Percentiles rank a stretch among this genome's conserved stretches.
Conservation (phyloP, 30 jellyfish, hydroid and myxozoan genomes). For the Cassiopea andromeda region DNA sequence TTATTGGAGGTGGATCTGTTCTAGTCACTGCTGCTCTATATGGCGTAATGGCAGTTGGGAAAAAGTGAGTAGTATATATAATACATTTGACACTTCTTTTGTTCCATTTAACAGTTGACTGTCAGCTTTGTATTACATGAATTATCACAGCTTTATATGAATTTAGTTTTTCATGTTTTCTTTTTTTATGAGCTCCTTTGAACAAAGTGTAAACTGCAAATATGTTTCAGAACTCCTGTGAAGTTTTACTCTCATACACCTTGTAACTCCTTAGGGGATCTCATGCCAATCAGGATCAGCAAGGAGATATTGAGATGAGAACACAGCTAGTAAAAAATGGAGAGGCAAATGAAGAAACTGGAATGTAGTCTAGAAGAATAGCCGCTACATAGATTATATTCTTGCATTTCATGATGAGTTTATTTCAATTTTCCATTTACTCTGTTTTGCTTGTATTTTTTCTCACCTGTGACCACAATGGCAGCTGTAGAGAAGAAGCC, state of each 20-base stretch:
- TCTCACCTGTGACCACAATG: not conserved
- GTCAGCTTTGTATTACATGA: no score
- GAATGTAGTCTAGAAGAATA: not conserved
- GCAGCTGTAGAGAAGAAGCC: not conserved
- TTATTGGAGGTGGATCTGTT: conserved; percentile 87
- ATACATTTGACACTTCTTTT: not conserved
- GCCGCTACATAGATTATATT: not conserved
- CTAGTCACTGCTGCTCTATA: conserved; percentile 88
- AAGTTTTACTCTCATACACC: no score
- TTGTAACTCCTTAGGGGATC: conserved; percentile 56
- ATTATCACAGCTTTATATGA: no score
- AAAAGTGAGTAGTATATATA: conserved; percentile 54
- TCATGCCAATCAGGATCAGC: conserved; percentile 22
- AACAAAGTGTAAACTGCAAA: no score
- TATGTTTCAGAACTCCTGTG: no score
- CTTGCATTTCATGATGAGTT: no score
- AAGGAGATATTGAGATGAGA: conserved; percentile 74
- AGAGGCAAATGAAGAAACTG: conserved; percentile 74
- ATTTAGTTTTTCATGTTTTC: no score
- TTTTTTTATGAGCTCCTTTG: no score
- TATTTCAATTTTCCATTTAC: not conserved
- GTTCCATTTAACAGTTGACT: no score
- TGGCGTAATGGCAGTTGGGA: conserved; percentile 95
- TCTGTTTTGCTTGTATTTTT: not conserved
- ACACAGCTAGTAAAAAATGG: conserved; percentile 67